Evolutionary conservation across 1,140 invertebrate genomes (phyloP), one percentile per base, ranked within the genome.

Genomic region (Drosophila malerkotliana): DNA sequence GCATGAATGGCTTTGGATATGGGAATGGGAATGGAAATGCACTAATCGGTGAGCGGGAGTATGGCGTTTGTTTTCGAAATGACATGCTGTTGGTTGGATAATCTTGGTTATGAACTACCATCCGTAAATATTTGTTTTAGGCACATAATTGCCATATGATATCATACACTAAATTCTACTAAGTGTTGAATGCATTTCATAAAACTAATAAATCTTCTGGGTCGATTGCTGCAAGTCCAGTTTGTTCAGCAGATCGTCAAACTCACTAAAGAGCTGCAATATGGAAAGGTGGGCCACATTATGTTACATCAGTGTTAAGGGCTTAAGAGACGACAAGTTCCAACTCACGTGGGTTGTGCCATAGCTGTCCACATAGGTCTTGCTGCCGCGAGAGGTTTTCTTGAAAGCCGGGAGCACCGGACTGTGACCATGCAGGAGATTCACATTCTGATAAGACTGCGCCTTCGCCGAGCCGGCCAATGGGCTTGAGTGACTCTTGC

Each of bases 331-430:
- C 14, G 15, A 37, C 10, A 63, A 15, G 1, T 30, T 30, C 6
- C 41, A 45, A 72, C 88, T 90, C 54, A 91, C 89, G 75, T 91
- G 83, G 24, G 80, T 75, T 54, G 74, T 77, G 53, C 79, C 90
- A 77, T 91, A 91, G 56, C 84, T 89, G 48, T 90, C 89, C 68
- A 91, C 73, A 74, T 91, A 91, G 57, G 79, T 87, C 53, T 87
- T 83, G 61, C 83, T 83, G 49, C 83, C 83, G 15, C 78, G 64
- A 55, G 71, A 12, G 61, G 78, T 88, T 54, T 87, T 87, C 75
- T 87, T 87, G 49, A 87, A 79, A 1, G 84, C 71, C 2, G 88
- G 48, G 49, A 76, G 39, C 66, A 63, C 49, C 58, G 83, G 79
- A 55, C 67, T 69, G 44, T 69, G 67, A 57, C 79, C 76, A 78